Evolutionary conservation across 1,140 invertebrate species (phyloP).

Genomic region (Phthorimaea operculella): DNA sequence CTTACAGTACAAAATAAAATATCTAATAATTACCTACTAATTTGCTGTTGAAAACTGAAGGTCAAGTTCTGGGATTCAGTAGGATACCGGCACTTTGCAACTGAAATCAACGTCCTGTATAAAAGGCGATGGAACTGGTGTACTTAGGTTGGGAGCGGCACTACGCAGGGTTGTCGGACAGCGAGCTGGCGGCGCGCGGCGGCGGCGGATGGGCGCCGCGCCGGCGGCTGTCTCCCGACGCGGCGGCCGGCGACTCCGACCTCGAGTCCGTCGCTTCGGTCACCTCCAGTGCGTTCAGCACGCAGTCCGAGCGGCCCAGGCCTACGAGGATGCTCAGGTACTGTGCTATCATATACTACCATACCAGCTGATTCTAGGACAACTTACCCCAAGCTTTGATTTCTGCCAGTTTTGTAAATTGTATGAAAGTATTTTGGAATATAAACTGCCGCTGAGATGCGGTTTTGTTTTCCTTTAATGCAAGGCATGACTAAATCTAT

Average conservation of each 20-base stretch:
- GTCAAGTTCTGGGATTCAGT: no score
- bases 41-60: no score
- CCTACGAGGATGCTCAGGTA: constrained; percentile 71
- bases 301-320: constrained; percentile 87
- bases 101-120: no score
- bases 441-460: no score
- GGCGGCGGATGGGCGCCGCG: constrained; percentile 46
- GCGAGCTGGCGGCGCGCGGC: constrained; percentile 76
- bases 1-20: no score
- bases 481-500: neutral
- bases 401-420: no score
- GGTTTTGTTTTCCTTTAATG: no score
- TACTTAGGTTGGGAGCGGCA: constrained; percentile 78
- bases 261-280: constrained; percentile 89
- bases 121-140: neutral
- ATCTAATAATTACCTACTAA: no score
- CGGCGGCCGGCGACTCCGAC: constrained; percentile 84
- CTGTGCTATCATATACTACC: neutral
- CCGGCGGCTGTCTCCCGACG: constrained; percentile 73
- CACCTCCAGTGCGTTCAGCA: constrained; percentile 91
- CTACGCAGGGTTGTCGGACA: constrained; percentile 84
- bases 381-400: neutral
- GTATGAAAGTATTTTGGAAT: no score
- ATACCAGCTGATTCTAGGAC: neutral
- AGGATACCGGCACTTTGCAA: no score